These are phyloP conservation scores for Platichthys flesus DNA, from an alignment of 2,113 vertebrate genomes.

Conservation along the genomic window DNA sequence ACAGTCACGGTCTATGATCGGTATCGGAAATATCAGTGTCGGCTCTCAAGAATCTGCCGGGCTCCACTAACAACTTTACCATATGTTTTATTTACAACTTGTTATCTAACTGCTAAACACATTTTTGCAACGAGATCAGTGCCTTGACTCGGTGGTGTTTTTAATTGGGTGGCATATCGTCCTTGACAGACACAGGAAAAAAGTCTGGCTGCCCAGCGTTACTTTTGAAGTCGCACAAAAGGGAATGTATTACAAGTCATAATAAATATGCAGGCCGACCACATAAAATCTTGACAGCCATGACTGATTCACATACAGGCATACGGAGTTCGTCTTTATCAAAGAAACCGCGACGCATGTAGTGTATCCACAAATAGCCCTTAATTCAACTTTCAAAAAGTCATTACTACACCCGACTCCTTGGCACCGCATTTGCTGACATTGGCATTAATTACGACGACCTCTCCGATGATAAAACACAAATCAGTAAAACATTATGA, in stretches of 20 bases:
- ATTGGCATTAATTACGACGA: constrained; percentile 77
- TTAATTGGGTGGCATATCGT: constrained; percentile 39
- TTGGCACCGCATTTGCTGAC: constrained; percentile 73
- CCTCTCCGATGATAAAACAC: constrained; percentile 77
- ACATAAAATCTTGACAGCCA: constrained; percentile 41
- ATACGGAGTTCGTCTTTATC: constrained; percentile 57
- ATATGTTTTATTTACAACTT: background rate
- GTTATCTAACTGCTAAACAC: background rate
- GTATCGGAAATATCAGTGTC: background rate
- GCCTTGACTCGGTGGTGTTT: constrained; percentile 18
- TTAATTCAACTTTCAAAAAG: constrained; percentile 72
- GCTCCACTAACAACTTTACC: background rate
- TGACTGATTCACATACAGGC: constrained; percentile 29
- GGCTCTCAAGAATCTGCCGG: too few species aligned
- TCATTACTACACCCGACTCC: constrained; percentile 48
- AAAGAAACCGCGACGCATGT: constrained; percentile 41
- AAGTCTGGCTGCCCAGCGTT: constrained; percentile 13
- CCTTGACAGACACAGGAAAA: constrained; percentile 22
- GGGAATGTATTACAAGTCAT: constrained; percentile 36
- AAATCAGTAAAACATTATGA: constrained; percentile 76
- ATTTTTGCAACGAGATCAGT: constrained; percentile 8
- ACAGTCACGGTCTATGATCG: background rate
- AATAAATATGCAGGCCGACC: constrained; percentile 35
- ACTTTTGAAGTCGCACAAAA: constrained; percentile 26
- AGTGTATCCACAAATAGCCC: constrained; percentile 55